Evolutionary conservation across 2,797 vertebrate species (phyloP).

Genomic region (Aphelocoma californica): DNA sequence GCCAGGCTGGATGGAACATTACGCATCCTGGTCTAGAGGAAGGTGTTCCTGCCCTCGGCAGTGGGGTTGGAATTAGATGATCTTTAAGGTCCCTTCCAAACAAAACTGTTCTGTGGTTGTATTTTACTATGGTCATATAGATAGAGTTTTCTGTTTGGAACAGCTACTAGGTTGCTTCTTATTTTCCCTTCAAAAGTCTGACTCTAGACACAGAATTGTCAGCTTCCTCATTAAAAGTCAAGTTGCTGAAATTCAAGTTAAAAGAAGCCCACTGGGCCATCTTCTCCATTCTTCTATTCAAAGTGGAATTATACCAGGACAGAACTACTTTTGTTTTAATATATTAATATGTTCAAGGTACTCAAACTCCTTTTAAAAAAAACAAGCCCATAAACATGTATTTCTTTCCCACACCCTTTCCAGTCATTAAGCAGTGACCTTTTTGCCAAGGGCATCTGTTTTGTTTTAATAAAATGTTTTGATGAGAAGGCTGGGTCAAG

Average conservation of each 20-base stretch:
- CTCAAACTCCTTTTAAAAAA: neutral
- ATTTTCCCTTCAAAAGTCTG: neutral
- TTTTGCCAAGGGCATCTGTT: neutral
- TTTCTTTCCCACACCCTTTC: constrained; percentile 27
- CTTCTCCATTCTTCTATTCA: neutral
- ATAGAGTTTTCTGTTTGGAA: neutral
- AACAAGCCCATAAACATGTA: neutral
- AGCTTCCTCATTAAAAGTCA: neutral
- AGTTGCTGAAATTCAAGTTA: neutral
- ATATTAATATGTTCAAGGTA: neutral
- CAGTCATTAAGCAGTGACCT: neutral
- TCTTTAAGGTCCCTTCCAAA: neutral
- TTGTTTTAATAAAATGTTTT: neutral
- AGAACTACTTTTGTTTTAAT: neutral
- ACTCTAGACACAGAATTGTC: neutral
- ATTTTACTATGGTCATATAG: neutral
- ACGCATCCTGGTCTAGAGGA: neutral
- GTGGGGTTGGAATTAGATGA: neutral
- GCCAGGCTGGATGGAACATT: neutral
- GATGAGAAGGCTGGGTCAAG: neutral
- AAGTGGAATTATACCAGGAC: neutral
- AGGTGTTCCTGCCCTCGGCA: neutral
- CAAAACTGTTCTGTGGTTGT: neutral
- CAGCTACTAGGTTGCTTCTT: neutral
- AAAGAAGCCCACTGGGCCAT: neutral